A percentile compares a stretch with the other conserved stretches of the same genome.
These are phyloP conservation scores for Drosophila kanekoi DNA, from an alignment of 2,888 invertebrate genomes.

Conservation along the genomic window DNA sequence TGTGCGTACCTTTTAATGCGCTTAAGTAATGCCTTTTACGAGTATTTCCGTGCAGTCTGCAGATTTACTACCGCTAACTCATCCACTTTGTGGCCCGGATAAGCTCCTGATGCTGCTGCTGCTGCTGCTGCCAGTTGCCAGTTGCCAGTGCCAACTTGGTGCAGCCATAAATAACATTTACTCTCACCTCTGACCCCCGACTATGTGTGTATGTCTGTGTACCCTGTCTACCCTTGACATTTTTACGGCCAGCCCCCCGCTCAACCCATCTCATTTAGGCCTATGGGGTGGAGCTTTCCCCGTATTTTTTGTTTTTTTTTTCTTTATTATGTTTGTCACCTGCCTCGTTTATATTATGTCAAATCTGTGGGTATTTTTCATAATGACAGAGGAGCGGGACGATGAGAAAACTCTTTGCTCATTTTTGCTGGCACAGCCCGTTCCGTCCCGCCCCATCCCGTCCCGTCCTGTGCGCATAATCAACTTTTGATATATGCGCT, in stretches of 20 bases:
- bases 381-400: conserved; percentile 20
- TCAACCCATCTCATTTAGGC: conserved; percentile 58
- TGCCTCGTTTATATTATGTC: conserved; percentile 73
- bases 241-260: conserved; percentile 45
- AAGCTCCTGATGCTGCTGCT: conserved; percentile 37
- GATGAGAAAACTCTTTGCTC: conserved; percentile 50
- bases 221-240: conserved; percentile 48
- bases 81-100: conserved; percentile 55
- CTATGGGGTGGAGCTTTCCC: conserved; percentile 24
- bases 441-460: no score
- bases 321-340: conserved; percentile 71
- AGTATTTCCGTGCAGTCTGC: conserved; percentile 67
- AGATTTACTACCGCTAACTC: conserved; percentile 66
- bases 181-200: conserved; percentile 28
- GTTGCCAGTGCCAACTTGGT: conserved; percentile 35
- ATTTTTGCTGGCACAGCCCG: conserved; percentile 37
- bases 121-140: conserved; percentile 4
- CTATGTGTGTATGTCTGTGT: conserved; percentile 9
- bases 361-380: conserved; percentile 71
- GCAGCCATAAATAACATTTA: conserved; percentile 80
- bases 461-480: conserved; percentile 66
- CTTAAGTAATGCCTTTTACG: conserved; percentile 68
- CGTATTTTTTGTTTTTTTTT: conserved; percentile 20
- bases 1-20: conserved; percentile 54
- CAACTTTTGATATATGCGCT: conserved; percentile 79